Evolutionary conservation across 2,888 invertebrate species (phyloP), one percentile per base, ranked within the genome.

Genomic region (Rhaphigaster nebulosa): DNA sequence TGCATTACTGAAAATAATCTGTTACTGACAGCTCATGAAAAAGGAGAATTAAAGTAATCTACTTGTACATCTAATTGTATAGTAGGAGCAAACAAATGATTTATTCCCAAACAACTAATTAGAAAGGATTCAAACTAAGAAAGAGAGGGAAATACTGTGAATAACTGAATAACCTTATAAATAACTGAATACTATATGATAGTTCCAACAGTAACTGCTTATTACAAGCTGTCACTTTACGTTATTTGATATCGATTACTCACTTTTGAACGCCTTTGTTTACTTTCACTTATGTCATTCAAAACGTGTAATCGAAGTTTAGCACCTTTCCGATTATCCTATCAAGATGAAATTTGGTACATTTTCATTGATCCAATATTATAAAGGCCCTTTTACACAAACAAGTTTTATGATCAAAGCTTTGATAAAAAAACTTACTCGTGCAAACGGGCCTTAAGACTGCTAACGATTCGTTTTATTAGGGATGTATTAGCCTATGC

Each of bases 81-180:
- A 38, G 29, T 1, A 29, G 29, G 1, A 34, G 34, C 1, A 23
- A 76, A 20, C 38, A 76, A 4, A 18, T 6, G 13, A 23, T 34
- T 76, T 76, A 76, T 38, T 38, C 4, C 8, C 1, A 76, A 76
- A 38, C 15, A 34, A 34, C 34, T 76, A 76, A 20, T 38, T n/a
- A 3, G 6, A 4, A 5, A 23, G 20, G 12, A 76, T 76, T 76
- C 70, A 38, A 76, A 76, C 70, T 76, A 76, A 2, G 1, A 76
- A 34, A 20, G 70, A 76, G 70, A 76, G 70, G 70, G 70, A 76
- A 76, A 76, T 38, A 34, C 38, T 76, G 23, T 76, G 38, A 76
- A n/a, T 23, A n/a, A 23, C 10, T 8, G 6, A 38, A 38, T 76
- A 76, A 38, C 38, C 4, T 29, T 38, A 38, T 38, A 76, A 38